Evolutionary conservation across 2,113 vertebrate genomes (phyloP).

Genomic region (Psittacus erithacus): DNA sequence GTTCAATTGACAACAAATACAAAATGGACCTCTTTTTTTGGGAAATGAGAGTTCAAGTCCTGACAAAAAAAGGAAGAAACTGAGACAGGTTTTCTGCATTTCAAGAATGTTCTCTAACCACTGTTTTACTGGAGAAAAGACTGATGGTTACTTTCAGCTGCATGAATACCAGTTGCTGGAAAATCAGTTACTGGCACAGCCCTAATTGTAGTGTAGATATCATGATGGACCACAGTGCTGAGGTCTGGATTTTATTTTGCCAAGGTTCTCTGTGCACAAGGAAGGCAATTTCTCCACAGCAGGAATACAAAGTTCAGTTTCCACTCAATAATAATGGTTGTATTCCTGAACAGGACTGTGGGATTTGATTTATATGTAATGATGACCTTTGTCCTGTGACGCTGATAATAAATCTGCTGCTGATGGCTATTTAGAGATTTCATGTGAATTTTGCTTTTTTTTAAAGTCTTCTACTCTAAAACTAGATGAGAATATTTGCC

Average conservation of each 20-base stretch:
- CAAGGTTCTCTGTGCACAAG: neutral
- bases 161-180: neutral
- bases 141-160: neutral
- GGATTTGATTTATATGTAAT: conserved; percentile 22
- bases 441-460: neutral
- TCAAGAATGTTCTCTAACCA: neutral
- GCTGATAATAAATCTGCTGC: conserved; percentile 33
- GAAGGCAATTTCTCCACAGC: neutral
- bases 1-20: neutral
- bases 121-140: neutral
- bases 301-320: neutral
- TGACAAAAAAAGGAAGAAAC: neutral
- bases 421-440: conserved; percentile 6
- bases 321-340: neutral
- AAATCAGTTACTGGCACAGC: neutral
- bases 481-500: conserved; percentile 59
- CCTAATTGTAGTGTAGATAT: neutral
- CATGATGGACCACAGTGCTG: neutral
- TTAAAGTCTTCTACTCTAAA: conserved; percentile 27
- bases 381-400: conserved; percentile 50
- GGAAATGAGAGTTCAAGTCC: neutral
- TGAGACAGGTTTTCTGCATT: neutral
- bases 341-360: neutral
- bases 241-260: neutral
- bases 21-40: neutral